These are phyloP conservation scores for Anodontia alba DNA, from an alignment of 2,888 invertebrate genomes.

Conservation along the genomic window DNA sequence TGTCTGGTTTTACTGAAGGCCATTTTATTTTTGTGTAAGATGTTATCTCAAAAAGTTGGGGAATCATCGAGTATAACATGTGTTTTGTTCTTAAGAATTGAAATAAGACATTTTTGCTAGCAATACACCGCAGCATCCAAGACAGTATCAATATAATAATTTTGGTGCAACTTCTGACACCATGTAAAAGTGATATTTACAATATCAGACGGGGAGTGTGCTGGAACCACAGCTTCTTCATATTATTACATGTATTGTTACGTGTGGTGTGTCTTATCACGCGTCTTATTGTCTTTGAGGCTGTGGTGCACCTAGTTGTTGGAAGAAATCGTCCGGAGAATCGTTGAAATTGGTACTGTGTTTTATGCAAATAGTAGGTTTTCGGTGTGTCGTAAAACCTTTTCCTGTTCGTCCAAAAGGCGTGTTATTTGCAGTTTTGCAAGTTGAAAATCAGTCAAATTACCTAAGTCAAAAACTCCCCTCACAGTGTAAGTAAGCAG, in stretches of 20 bases:
- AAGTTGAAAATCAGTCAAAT: background rate
- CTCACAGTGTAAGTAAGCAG: constrained; percentile 14
- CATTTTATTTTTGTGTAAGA: background rate
- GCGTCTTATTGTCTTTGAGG: background rate
- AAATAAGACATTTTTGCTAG: background rate
- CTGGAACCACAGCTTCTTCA: background rate
- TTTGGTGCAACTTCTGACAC: background rate
- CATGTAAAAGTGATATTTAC: constrained; percentile 23
- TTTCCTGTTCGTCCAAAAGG: background rate
- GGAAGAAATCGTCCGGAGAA: background rate
- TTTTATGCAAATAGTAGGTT: background rate
- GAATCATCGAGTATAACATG: background rate
- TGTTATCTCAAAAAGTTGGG: background rate
- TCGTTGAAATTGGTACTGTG: background rate
- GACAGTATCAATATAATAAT: background rate
- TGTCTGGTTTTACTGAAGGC: background rate
- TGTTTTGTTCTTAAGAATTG: background rate
- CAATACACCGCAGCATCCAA: background rate
- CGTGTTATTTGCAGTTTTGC: background rate
- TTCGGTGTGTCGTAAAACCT: background rate
- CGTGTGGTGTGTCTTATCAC: no score
- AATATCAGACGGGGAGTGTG: constrained; percentile 32
- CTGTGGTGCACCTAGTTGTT: background rate
- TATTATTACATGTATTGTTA: background rate
- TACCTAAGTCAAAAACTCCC: constrained; percentile 1